These are phyloP conservation scores for Diphyllodes magnificus DNA, from an alignment of 2,113 vertebrate species.

Conservation along the genomic window DNA sequence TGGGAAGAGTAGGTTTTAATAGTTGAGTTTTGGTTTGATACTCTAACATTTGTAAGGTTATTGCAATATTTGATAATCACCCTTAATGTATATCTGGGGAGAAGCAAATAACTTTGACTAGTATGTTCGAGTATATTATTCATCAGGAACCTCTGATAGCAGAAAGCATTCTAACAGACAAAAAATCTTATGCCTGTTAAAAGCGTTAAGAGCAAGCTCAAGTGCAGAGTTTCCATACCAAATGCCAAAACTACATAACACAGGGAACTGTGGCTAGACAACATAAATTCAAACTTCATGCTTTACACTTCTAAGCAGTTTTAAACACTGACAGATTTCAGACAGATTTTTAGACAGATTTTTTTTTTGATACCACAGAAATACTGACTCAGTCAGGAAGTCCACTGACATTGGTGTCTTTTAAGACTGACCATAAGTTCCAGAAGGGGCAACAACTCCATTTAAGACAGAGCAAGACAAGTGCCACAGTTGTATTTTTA, in stretches of 20 bases:
- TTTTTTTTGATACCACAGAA: background rate
- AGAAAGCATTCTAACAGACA: background rate
- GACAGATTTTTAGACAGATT: background rate
- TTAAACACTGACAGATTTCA: background rate
- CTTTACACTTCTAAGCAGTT: background rate
- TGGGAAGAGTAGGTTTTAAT: background rate
- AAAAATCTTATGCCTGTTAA: background rate
- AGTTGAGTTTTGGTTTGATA: background rate
- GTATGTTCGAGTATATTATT: background rate
- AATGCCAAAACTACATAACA: conserved; percentile 32
- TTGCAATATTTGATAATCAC: background rate
- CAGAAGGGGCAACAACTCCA: background rate
- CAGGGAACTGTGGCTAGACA: conserved; percentile 43
- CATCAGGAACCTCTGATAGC: background rate
- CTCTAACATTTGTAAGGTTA: background rate
- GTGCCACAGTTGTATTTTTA: background rate
- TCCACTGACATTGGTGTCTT: background rate
- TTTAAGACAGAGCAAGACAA: background rate
- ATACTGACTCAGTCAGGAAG: background rate
- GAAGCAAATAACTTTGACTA: background rate
- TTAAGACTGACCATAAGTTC: background rate
- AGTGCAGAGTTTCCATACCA: conserved; percentile 26
- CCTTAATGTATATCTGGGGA: background rate
- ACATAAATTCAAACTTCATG: background rate
- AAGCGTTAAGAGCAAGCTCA: background rate